Percentiles rank a stretch among this genome's conserved stretches.
phyloP scores from a whole-genome alignment of 2,113 vertebrate genomes.

The Cebus imitator region DNA sequence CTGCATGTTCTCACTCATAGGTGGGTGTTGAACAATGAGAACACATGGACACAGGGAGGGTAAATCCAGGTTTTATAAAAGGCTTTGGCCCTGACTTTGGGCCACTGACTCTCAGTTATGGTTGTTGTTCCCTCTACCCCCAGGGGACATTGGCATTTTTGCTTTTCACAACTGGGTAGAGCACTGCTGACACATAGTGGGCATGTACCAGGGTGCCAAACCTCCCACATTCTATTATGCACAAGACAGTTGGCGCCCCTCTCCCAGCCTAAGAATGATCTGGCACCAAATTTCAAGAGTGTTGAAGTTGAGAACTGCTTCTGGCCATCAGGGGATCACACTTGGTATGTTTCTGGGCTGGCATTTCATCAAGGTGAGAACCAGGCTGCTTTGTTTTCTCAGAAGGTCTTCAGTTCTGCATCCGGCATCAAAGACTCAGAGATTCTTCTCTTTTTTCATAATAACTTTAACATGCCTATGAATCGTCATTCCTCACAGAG shows the following conservation, averaged over 20 bases:
- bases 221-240: too few species aligned
- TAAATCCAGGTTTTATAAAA: background rate
- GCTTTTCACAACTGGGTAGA: background rate
- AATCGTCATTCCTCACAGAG: slow-evolving; percentile 50
- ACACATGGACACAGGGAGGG: too few species aligned
- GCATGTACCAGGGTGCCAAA: background rate
- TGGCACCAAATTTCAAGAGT: background rate
- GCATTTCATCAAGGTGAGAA: background rate
- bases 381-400: background rate
- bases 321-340: too few species aligned
- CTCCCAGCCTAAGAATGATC: background rate
- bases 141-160: background rate
- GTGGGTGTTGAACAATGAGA: too few species aligned
- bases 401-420: background rate
- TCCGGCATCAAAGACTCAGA: background rate
- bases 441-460: slow-evolving; percentile 46
- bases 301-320: background rate
- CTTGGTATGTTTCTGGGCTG: background rate
- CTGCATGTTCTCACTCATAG: too few species aligned
- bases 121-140: background rate
- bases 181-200: background rate
- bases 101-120: background rate
- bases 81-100: background rate
- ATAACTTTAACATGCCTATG: slow-evolving; percentile 79
- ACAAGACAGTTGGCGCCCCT: background rate